Base-by-base conservation (phyloP, 2,797 vertebrate genomes). In the Setipinna tenuifilis region DNA sequence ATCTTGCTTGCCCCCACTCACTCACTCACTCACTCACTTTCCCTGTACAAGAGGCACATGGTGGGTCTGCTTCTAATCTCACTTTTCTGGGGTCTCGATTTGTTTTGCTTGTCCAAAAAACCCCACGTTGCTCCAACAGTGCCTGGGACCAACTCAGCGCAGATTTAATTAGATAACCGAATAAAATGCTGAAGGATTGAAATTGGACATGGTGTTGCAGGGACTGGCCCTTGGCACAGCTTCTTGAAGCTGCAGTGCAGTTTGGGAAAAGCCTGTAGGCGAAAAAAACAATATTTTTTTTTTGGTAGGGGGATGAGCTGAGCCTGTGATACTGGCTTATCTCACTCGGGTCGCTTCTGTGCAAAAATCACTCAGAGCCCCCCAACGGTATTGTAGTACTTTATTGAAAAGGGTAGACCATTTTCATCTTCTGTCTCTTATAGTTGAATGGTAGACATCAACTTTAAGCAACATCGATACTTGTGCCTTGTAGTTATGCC, bases 91-190 rank as follows among this genome's bases (percentile, higher is more conserved):
- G 92, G 88, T 93, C 91, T 94, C 90, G 92, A 94, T 95, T 95
- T 95, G 94, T 95, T 95, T 94, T 94, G 92, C 94, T 94, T 94
- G 92, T 95, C 92, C 92, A 90, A 89, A 91, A 88, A 91, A 94
- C 94, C 90, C 92, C 92, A 93, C 93, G 94, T 93, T 93, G 91
- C 90, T 88, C 89, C 91, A 93, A 91, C 91, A 91, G 91, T 91
- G 87, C 92, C 90, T 86, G 78, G 91, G 92, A 95, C 94, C 93
- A 91, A 94, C 93, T 93, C 91, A 88, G 93, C 90, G 92, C 92
- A 94, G 93, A 94, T 95, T 95, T 96, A 94, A 95, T 95, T 95
- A 94, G 92, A 94, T 95, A 94, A 94, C 92, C 83, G 87, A 94
- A 91, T 91, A 95, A 91, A 93, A 93, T 86, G 90, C 90, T 91